Evolutionary conservation across 1,140 invertebrate genomes (phyloP).

Genomic region (Drosophila sproati): DNA sequence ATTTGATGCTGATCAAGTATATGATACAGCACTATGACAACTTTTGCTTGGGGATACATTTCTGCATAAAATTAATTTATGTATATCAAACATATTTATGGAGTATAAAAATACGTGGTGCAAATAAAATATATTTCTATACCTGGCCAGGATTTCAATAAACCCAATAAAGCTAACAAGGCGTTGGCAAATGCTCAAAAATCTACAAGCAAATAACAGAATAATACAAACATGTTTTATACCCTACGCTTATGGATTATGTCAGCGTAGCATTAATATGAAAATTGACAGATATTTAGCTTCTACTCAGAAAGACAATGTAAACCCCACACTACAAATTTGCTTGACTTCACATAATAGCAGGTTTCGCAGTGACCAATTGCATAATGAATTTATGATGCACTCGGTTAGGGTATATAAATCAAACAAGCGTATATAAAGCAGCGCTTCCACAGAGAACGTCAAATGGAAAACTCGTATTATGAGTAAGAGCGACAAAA

Average conservation of each 20-base stretch:
- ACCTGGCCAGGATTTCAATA: constrained; percentile 26
- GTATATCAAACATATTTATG: constrained; percentile 18
- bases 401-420: background rate
- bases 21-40: background rate
- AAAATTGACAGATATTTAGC: no score
- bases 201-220: constrained; percentile 12
- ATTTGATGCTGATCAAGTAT: no score
- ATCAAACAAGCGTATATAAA: constrained; percentile 25
- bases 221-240: no score
- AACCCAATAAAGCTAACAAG: constrained; percentile 32
- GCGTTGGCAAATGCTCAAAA: background rate
- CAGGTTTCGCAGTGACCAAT: no score
- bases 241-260: no score
- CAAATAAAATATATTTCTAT: constrained; percentile 36
- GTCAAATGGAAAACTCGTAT: constrained; percentile 6
- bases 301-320: no score
- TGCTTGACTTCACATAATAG: background rate
- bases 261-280: background rate
- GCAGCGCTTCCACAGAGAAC: constrained; percentile 10
- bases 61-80: constrained; percentile 8
- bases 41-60: constrained; percentile 1
- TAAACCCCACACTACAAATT: no score
- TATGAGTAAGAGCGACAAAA: constrained; percentile 30
- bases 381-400: background rate
- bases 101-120: constrained; percentile 10